These are phyloP conservation scores for Pecten maximus DNA, from an alignment of 2,888 invertebrate species.

Conservation along the genomic window DNA sequence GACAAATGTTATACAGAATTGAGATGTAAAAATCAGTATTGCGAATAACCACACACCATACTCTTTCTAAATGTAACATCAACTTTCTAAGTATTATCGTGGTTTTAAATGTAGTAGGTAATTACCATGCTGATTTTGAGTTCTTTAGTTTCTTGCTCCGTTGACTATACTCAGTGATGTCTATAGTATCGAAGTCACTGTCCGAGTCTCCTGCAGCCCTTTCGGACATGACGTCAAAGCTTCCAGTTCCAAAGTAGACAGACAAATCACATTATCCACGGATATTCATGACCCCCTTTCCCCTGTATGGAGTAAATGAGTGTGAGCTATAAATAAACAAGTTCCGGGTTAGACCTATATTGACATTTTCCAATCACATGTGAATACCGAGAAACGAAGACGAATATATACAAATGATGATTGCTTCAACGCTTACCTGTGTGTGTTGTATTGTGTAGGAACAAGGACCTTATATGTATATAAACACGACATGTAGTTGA, in stretches of 20 bases:
- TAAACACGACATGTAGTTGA: too few species aligned
- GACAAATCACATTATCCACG: not conserved
- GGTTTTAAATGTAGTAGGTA: too few species aligned
- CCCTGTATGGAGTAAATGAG: not conserved
- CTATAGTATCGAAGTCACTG: not conserved
- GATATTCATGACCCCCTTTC: not conserved
- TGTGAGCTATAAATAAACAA: not conserved
- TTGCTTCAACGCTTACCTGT: too few species aligned
- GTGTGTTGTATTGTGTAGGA: too few species aligned
- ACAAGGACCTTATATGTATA: too few species aligned
- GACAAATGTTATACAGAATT: too few species aligned
- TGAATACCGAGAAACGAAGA: not conserved
- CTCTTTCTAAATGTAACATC: too few species aligned
- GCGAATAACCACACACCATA: too few species aligned
- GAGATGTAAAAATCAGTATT: too few species aligned
- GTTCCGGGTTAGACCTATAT: not conserved
- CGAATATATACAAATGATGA: too few species aligned
- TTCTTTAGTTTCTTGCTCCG: not conserved
- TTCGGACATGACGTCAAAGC: not conserved
- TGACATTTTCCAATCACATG: not conserved
- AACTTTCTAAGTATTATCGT: too few species aligned
- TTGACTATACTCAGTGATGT: not conserved
- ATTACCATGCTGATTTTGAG: not conserved
- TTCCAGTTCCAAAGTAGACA: not conserved
- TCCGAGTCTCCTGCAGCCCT: not conserved